These are phyloP conservation scores for Corythoichthys haematopterus DNA, from an alignment of 2,113 vertebrate genomes.

Conservation along the genomic window DNA sequence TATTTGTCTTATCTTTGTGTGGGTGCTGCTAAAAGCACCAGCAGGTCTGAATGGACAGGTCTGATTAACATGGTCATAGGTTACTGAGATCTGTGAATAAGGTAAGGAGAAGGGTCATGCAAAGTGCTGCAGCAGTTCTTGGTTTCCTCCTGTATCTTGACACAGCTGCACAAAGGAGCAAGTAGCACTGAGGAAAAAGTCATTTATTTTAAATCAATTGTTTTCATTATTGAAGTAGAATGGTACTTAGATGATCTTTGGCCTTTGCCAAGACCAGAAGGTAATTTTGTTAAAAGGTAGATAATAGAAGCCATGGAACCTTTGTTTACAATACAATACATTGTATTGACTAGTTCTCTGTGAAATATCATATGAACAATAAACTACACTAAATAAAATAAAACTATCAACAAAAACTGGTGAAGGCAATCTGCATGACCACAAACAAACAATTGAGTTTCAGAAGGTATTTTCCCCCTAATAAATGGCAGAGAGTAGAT, in stretches of 20 bases:
- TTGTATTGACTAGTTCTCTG: too few species aligned
- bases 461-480: not conserved
- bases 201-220: not conserved
- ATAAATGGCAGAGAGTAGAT: not conserved
- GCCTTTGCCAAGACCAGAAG: not conserved
- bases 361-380: too few species aligned
- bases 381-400: not conserved
- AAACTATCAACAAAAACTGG: not conserved
- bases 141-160: slow-evolving; percentile 32
- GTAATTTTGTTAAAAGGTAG: not conserved
- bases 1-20: slow-evolving; percentile 42
- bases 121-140: not conserved
- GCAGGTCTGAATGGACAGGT: slow-evolving; percentile 14
- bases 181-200: slow-evolving; percentile 20
- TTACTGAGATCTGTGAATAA: slow-evolving; percentile 45
- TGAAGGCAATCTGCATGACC: not conserved
- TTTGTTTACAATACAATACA: too few species aligned
- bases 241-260: not conserved
- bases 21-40: slow-evolving; percentile 21
- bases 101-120: slow-evolving; percentile 17
- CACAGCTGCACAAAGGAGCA: slow-evolving; percentile 49
- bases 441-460: not conserved
- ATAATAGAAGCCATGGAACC: not conserved
- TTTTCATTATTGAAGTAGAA: not conserved
- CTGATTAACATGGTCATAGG: slow-evolving; percentile 30